phyloP scores from a whole-genome alignment of 2,888 invertebrate genomes.

The Lasioglossum morio region DNA sequence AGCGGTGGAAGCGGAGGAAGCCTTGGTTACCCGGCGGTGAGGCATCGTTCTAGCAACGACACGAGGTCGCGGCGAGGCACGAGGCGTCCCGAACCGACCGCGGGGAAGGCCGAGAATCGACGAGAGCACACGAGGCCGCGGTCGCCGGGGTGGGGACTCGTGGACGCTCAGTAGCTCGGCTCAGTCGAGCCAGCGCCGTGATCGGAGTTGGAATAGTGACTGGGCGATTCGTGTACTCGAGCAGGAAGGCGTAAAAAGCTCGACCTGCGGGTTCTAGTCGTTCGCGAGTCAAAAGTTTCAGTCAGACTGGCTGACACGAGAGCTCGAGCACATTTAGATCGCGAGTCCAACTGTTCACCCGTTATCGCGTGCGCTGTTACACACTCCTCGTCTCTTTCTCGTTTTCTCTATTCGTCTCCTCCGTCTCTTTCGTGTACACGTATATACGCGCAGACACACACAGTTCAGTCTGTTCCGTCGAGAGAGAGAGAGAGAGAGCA shows the following conservation, averaged over 20 bases:
- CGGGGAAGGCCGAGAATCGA: slow-evolving; percentile 54
- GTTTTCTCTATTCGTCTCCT: slow-evolving; percentile 10
- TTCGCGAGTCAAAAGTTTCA: slow-evolving; percentile 56
- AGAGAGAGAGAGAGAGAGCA: too few species aligned
- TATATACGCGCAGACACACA: background rate
- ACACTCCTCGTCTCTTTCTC: slow-evolving; percentile 28
- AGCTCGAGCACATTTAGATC: slow-evolving; percentile 32
- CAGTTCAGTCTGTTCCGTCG: background rate
- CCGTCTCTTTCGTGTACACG: background rate
- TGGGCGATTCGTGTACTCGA: slow-evolving; percentile 67
- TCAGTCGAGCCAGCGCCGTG: slow-evolving; percentile 83
- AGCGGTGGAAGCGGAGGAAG: slow-evolving; percentile 38
- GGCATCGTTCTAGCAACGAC: slow-evolving; percentile 60
- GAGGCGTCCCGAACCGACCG: slow-evolving; percentile 59
- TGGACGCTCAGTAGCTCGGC: slow-evolving; percentile 70
- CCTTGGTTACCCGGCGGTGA: slow-evolving; percentile 62
- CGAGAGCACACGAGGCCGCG: slow-evolving; percentile 69
- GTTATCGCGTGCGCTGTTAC: slow-evolving; percentile 21
- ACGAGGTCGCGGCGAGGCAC: slow-evolving; percentile 67
- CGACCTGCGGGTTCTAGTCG: slow-evolving; percentile 48
- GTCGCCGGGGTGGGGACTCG: slow-evolving; percentile 55
- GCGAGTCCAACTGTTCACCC: slow-evolving; percentile 21
- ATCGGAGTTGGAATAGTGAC: slow-evolving; percentile 77
- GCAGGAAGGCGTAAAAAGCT: slow-evolving; percentile 46
- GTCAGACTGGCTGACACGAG: slow-evolving; percentile 47